These are phyloP conservation scores for Diaprepes abbreviatus DNA, from an alignment of 2,888 invertebrate genomes.

Conservation along the genomic window DNA sequence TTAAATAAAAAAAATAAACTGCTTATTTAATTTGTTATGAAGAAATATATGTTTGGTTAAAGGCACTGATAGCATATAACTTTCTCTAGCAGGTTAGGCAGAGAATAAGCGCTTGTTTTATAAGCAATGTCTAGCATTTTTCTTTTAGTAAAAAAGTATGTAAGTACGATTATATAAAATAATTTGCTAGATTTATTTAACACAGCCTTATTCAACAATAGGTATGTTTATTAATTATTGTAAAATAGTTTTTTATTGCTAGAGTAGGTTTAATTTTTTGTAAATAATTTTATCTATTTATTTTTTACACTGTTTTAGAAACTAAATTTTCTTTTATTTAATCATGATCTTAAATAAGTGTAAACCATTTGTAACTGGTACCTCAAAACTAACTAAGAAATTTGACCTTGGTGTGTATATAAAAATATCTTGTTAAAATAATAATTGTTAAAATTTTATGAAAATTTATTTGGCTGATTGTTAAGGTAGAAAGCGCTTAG, in stretches of 20 bases:
- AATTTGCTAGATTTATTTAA: neutral
- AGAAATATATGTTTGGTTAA: too few relatives aligned
- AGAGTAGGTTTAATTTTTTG: conserved; percentile 3
- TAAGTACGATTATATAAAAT: neutral
- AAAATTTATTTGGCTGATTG: conserved; percentile 5
- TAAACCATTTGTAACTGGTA: conserved; percentile 17
- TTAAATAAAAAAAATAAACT: too few relatives aligned
- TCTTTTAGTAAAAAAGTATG: too few relatives aligned
- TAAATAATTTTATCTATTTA: conserved; percentile 22
- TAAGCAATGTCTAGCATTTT: neutral
- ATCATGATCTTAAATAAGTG: neutral
- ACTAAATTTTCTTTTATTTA: neutral
- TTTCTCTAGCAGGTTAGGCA: neutral
- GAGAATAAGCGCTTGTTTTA: conserved; percentile 11
- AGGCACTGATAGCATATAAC: neutral
- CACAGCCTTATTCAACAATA: neutral
- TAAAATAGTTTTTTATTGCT: neutral
- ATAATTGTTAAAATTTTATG: conserved; percentile 28
- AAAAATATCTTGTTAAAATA: conserved; percentile 28
- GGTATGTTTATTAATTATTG: conserved; percentile 10
- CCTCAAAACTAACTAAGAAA: conserved; percentile 21
- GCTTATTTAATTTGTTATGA: too few relatives aligned
- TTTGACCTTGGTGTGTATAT: conserved; percentile 1
- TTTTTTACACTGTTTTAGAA: conserved; percentile 23
- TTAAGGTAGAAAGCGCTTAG: conserved; percentile 29